These are phyloP conservation scores for Cephus runcator DNA, from an alignment of 2,888 invertebrate genomes.

Conservation along the genomic window DNA sequence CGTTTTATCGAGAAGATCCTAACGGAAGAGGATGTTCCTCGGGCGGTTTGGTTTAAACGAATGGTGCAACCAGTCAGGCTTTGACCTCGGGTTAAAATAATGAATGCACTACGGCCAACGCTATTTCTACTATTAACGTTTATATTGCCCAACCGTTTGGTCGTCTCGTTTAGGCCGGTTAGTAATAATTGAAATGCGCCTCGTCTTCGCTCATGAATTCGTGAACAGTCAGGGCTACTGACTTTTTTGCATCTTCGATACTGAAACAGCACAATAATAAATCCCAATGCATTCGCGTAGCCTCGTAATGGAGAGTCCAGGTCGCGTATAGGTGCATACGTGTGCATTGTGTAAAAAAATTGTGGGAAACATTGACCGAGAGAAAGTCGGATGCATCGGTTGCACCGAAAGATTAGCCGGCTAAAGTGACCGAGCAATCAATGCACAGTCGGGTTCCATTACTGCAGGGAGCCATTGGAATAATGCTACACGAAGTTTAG, in stretches of 20 bases:
- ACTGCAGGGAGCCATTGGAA: constrained; percentile 7
- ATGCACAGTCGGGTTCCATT: constrained; percentile 9
- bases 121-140: not conserved
- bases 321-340: not conserved
- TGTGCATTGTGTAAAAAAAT: not conserved
- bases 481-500: constrained; percentile 1
- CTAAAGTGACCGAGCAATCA: constrained; percentile 32
- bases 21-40: not conserved
- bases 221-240: not conserved
- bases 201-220: not conserved
- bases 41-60: not conserved
- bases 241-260: not conserved
- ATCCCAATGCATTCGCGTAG: not conserved
- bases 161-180: not conserved
- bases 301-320: not conserved
- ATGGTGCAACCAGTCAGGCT: not conserved
- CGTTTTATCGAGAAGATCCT: not conserved
- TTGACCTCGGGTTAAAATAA: not conserved
- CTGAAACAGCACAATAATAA: not conserved
- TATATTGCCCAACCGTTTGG: not conserved
- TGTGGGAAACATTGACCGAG: constrained; percentile 33
- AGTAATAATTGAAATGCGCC: not conserved
- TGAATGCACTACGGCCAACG: not conserved
- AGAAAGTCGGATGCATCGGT: constrained; percentile 48
- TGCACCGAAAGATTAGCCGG: constrained; percentile 49